Base-by-base conservation (phyloP, 2,113 vertebrate species). In the Raphicerus campestris region DNA sequence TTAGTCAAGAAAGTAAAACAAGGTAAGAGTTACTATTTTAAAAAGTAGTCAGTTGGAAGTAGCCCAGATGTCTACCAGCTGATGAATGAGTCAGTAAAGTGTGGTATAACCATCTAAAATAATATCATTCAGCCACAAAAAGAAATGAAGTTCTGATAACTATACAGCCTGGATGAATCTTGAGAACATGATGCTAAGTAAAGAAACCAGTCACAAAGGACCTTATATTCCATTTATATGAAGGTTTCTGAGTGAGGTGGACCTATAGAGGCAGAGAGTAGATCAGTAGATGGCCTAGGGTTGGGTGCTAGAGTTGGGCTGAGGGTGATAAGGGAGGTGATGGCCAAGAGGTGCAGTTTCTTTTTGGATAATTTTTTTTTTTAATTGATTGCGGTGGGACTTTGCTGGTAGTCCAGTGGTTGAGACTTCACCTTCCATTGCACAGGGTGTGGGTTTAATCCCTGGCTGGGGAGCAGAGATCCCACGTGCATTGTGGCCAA, bases 1-100 rank as follows among this genome's bases (percentile, higher is more conserved):
- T 95, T 63, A 80, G 70, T 97, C 16, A 66, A 55, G 49, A 94
- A 87, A 61, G 28, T 78, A 78, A 90, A 96, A 58, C 35, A 26
- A 49, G 17, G 10, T 85, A 90, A 90, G 58, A 96, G 53, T 55
- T 80, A 30, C 6, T 85, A 16, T 78, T 94, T 66, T 4, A 60
- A 96, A 90, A 87, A 60, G 39, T 3, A 51, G 14, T 85, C 24
- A 88, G 7, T 47, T 91, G 35, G 19, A 94, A 94, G 70, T 30
- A 89, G 73, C 51, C 10, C 55, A 75, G 35, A 39, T 56, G 32
- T 11, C n/a, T 39, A 75, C 82, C 20, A 35, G 0, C 14, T 61
- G 20, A 82, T n/a, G 45, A 81, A 60, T 90, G 55, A 7, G 35
- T 85, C 75, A 32, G 24, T 84, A 45, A 78, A 47, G n/a, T 30